A percentile compares a stretch with the other conserved stretches of the same genome.
These are phyloP conservation scores for Danionella dracula DNA, from an alignment of 2,797 vertebrate genomes.

Conservation along the genomic window DNA sequence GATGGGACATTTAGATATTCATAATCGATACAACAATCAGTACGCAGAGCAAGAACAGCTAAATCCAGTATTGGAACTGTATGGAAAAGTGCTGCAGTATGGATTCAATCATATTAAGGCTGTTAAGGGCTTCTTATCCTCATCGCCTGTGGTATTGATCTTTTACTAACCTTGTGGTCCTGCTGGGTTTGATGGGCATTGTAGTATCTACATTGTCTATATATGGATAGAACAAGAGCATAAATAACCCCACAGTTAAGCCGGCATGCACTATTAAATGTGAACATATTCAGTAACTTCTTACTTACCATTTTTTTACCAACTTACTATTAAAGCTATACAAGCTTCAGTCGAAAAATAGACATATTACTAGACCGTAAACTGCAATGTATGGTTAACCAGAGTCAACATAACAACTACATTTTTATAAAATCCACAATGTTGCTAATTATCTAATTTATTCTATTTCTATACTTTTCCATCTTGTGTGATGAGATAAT, in stretches of 20 bases:
- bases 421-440: no score
- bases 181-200: slow-evolving; percentile 9
- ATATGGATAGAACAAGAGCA: background rate
- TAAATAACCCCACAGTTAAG: background rate
- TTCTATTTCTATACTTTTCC: no score
- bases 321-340: no score
- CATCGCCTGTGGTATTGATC: slow-evolving; percentile 26
- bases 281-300: no score
- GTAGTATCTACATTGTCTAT: background rate
- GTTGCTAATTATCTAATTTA: no score
- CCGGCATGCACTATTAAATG: no score
- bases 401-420: no score
- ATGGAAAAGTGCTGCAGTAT: slow-evolving; percentile 27
- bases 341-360: no score
- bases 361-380: no score
- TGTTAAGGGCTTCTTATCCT: slow-evolving; percentile 23
- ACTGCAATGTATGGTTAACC: no score
- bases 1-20: slow-evolving; percentile 26
- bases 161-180: background rate
- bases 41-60: slow-evolving; percentile 22
- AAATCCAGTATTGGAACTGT: slow-evolving; percentile 5
- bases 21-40: slow-evolving; percentile 23
- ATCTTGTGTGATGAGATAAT: no score
- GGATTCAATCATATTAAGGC: slow-evolving; percentile 27
- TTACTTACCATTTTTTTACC: no score